phyloP scores from a whole-genome alignment of 2,797 vertebrate genomes.

The Odontamblyopus rebecca region DNA sequence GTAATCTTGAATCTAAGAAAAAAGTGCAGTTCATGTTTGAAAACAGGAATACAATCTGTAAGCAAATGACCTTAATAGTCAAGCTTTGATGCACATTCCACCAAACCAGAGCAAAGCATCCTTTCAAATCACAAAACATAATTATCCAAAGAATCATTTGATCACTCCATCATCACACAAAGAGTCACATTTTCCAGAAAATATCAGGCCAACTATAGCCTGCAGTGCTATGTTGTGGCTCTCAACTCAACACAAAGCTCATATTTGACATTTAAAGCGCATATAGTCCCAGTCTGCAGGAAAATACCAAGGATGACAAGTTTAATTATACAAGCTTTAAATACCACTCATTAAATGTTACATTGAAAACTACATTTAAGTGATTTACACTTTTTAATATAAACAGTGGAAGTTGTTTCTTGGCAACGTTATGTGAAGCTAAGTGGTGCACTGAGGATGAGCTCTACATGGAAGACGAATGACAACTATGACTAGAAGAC shows the following conservation, averaged over 20 bases:
- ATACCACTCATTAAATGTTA: slow-evolving; percentile 14
- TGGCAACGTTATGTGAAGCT: slow-evolving; percentile 17
- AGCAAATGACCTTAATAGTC: neutral
- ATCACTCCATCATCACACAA: slow-evolving; percentile 3
- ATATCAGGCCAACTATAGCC: neutral
- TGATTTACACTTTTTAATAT: neutral
- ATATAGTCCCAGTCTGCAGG: neutral
- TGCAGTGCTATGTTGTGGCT: slow-evolving; percentile 10
- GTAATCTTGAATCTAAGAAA: neutral
- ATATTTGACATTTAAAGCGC: slow-evolving; percentile 13
- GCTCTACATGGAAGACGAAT: too few species aligned
- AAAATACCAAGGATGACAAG: slow-evolving; percentile 16
- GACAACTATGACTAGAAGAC: too few species aligned
- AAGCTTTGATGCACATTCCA: neutral
- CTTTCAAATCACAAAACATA: slow-evolving; percentile 13
- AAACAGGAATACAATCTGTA: neutral
- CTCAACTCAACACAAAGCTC: slow-evolving; percentile 10
- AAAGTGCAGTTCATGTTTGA: neutral
- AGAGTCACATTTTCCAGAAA: slow-evolving; percentile 5
- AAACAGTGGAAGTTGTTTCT: neutral
- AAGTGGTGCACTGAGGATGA: neutral
- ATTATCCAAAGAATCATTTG: slow-evolving; percentile 7
- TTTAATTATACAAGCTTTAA: slow-evolving; percentile 22
- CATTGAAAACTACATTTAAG: slow-evolving; percentile 30
- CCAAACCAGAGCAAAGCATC: slow-evolving; percentile 2